These are phyloP conservation scores for Alca torda DNA, from an alignment of 2,797 vertebrate species.

Conservation along the genomic window DNA sequence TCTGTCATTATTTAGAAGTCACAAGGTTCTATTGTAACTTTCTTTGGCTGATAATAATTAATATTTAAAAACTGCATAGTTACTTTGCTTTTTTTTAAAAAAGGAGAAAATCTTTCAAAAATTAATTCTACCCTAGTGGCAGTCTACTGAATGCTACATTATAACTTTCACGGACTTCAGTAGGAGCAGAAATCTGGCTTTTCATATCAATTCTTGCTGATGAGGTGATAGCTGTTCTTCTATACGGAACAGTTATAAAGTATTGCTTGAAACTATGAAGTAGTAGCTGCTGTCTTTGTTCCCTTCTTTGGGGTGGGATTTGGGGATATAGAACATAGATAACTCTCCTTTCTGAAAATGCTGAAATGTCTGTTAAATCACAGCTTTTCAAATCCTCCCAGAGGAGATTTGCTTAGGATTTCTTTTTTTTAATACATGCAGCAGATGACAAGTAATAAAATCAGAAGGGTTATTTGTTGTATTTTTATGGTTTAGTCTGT, in stretches of 20 bases:
- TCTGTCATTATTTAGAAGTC: neutral
- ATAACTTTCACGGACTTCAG: neutral
- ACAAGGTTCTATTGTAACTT: neutral
- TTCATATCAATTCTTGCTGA: neutral
- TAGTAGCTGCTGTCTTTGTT: conserved; percentile 8
- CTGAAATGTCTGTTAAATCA: conserved; percentile 11
- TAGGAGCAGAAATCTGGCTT: neutral
- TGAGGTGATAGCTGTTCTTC: neutral
- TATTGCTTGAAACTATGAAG: neutral
- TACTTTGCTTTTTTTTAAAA: neutral
- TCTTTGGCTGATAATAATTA: neutral
- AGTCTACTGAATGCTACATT: neutral
- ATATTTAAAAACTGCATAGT: neutral
- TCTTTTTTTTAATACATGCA: neutral
- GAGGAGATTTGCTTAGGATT: conserved; percentile 8
- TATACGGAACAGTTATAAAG: neutral
- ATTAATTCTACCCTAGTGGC: neutral
- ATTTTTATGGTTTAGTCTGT: conserved; percentile 33
- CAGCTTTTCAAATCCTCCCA: conserved; percentile 34
- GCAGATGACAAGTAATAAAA: conserved; percentile 41
- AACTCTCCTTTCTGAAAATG: neutral
- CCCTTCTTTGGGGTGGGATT: neutral
- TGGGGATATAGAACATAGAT: neutral
- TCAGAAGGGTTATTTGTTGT: conserved; percentile 13
- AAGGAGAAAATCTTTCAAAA: neutral